Base-by-base conservation (phyloP, 2,113 vertebrate species). In the Ariopsis seemanni region DNA sequence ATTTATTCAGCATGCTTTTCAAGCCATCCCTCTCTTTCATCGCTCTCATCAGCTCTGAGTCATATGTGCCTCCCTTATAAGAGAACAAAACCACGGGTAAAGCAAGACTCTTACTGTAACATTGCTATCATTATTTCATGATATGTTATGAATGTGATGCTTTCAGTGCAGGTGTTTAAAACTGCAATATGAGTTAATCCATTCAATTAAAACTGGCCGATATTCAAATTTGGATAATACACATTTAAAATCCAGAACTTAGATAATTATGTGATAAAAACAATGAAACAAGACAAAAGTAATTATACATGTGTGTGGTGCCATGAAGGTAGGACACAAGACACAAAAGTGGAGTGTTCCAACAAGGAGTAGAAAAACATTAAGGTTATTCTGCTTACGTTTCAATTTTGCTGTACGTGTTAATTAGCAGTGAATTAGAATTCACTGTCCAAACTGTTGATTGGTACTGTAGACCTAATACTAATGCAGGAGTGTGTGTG, bases 21-120 rank as follows among this genome's bases (percentile, higher is more conserved):
- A 95, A 89, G 67, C 96, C 94, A 91, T 97, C 95, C 88, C 50
- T 48, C 89, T 97, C 95, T 91, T 91, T 93, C 62, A 93, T n/a
- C 55, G 93, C 86, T 88, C 95, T 94, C 90, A 95, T 92, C 85
- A 95, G 87, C 80, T 96, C 93, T 63, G 92, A 85, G 90, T 96
- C 93, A 89, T 92, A 95, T 75, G 91, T 91, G 71, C 90, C 79
- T 89, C 91, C 93, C 95, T 96, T 82, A 77, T 63, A 82, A 84
- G 12, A 58, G 34, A 71, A 18, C 12, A 30, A 14, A 74, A 50
- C 9, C 17, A 86, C 30, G 20, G 14, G 57, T 7, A 62, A 12
- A 52, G 8, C 67, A 20, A 27, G 1, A 14, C 5, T 69, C 62
- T 63, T 65, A 69, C 12, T 34, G 0, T 25, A 15, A 12, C 18